Conservation (phyloP, 2,888 invertebrate genomes). For the Campoletis raptor region DNA sequence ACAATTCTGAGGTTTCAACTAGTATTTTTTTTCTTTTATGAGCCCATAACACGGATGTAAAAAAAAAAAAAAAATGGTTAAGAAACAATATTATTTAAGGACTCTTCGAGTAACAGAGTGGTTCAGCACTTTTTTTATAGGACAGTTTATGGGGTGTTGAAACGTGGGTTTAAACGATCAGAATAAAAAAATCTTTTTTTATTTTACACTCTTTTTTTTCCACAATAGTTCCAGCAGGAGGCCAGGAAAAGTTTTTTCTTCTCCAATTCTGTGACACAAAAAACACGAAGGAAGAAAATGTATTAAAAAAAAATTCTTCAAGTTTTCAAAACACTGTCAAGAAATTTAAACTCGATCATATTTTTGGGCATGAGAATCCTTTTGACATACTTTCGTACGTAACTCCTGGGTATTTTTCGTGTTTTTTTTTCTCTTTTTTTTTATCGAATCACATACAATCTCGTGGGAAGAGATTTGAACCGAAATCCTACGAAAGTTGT, state of each 20-base stretch:
- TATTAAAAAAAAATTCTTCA: not conserved
- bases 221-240: not conserved
- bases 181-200: not conserved
- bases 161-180: not conserved
- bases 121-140: not conserved
- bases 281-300: not conserved
- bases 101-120: not conserved
- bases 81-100: not conserved
- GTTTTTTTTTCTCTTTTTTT: not conserved
- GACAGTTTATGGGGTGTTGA: not conserved
- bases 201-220: not conserved
- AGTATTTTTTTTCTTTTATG: not conserved
- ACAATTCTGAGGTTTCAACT: not conserved
- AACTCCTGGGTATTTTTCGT: not conserved
- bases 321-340: not conserved
- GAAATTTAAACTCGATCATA: not conserved
- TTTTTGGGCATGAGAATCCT: not conserved
- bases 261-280: not conserved
- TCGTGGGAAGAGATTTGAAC: constrained; percentile 36
- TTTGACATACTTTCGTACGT: not conserved
- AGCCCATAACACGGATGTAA: not conserved
- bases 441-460: constrained; percentile 17
- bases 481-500: constrained; percentile 36
- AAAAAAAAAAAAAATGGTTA: not conserved
- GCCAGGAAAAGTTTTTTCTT: not conserved